Evolutionary conservation across 2,113 vertebrate genomes (phyloP).

Genomic region (Pao palembangensis): DNA sequence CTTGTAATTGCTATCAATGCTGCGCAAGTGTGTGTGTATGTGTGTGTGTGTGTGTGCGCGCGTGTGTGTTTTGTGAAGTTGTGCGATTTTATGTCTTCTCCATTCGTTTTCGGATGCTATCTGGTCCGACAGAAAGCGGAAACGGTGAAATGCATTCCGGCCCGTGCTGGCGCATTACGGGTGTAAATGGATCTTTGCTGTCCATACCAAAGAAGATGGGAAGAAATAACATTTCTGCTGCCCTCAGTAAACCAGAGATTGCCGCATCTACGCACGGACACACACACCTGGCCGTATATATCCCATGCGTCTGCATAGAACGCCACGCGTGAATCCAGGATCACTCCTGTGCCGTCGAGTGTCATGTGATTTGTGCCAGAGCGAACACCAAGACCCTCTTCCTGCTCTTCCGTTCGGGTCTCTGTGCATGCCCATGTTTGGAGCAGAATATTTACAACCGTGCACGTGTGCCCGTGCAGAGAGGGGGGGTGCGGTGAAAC

Average conservation of each 20-base stretch:
- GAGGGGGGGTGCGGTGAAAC: conserved; percentile 9
- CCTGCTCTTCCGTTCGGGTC: conserved; percentile 35
- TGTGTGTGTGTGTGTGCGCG: too few species aligned
- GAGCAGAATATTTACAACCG: background rate
- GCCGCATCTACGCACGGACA: conserved; percentile 19
- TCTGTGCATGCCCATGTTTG: conserved; percentile 37
- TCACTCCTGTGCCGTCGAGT: conserved; percentile 20
- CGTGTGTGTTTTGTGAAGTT: too few species aligned
- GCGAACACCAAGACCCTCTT: conserved; percentile 8
- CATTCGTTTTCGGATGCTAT: conserved; percentile 25
- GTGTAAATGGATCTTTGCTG: conserved; percentile 39
- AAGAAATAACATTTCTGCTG: conserved; percentile 51
- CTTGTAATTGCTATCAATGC: conserved; percentile 53
- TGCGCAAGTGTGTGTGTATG: conserved; percentile 17
- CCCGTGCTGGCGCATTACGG: conserved; percentile 50
- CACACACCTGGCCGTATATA: conserved; percentile 15
- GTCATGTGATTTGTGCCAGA: conserved; percentile 32
- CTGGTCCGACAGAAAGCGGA: conserved; percentile 17
- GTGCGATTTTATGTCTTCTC: background rate
- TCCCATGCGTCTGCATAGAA: background rate
- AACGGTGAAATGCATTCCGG: conserved; percentile 50
- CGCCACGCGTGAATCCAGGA: conserved; percentile 4
- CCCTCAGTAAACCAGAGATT: conserved; percentile 49
- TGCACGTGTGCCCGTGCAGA: conserved; percentile 3
- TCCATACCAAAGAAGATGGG: conserved; percentile 42